A percentile compares a stretch with the other conserved stretches of the same genome.
These are phyloP conservation scores for Trilocha varians DNA, from an alignment of 2,888 invertebrate genomes.

Conservation along the genomic window DNA sequence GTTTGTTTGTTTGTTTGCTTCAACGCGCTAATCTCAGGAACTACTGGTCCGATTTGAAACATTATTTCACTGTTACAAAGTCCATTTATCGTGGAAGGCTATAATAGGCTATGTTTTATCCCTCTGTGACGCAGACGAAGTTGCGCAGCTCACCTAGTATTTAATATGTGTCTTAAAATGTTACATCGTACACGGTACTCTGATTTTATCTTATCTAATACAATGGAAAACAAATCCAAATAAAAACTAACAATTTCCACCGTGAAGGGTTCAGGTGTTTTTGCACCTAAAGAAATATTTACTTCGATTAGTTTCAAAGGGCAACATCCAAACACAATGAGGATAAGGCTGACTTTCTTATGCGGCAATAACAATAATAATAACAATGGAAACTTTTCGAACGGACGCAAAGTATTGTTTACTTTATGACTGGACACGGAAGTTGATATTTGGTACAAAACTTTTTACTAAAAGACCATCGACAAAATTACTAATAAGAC, in stretches of 20 bases:
- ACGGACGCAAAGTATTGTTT: not conserved
- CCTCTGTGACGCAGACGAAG: too few relatives aligned
- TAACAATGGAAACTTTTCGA: constrained; percentile 3
- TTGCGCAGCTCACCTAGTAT: too few relatives aligned
- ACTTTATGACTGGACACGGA: not conserved
- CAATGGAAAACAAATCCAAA: not conserved
- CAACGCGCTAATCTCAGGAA: too few relatives aligned
- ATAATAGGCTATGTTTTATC: too few relatives aligned
- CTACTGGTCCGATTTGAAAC: too few relatives aligned
- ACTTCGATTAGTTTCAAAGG: not conserved
- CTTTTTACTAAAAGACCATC: not conserved
- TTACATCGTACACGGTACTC: too few relatives aligned
- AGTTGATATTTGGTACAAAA: not conserved
- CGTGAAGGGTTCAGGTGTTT: not conserved
- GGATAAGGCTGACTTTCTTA: not conserved
- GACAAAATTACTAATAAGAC: too few relatives aligned
- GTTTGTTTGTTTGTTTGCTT: too few relatives aligned
- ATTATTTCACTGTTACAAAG: too few relatives aligned
- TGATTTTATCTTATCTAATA: not conserved
- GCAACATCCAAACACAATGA: not conserved
- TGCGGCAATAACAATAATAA: not conserved
- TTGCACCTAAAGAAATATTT: not conserved
- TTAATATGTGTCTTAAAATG: too few relatives aligned
- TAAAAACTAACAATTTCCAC: not conserved
- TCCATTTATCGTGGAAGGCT: too few relatives aligned